Conservation (phyloP, 2,113 vertebrate species). For the Callaeas wilsoni region DNA sequence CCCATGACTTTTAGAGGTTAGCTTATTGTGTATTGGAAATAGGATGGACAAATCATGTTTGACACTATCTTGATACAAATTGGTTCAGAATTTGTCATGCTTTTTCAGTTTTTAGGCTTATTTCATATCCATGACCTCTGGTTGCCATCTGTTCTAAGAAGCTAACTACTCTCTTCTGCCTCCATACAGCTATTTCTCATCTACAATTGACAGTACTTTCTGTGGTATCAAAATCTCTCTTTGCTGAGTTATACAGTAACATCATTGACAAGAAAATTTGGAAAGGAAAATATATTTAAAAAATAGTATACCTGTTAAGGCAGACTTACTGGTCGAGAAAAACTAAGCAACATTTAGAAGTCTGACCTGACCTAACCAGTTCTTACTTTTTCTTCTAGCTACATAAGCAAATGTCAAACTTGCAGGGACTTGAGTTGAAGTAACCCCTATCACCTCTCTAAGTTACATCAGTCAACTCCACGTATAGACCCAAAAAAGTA, state of each 20-base stretch:
- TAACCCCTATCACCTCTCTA: background rate
- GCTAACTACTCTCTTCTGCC: background rate
- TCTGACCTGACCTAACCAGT: background rate
- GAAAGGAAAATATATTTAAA: background rate
- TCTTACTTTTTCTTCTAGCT: background rate
- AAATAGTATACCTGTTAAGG: background rate
- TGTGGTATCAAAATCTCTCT: background rate
- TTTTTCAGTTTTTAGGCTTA: background rate
- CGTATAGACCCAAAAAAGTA: background rate
- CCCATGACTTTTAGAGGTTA: background rate
- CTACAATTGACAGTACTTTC: background rate
- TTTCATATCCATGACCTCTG: background rate
- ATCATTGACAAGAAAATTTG: background rate
- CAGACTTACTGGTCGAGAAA: background rate
- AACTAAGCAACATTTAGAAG: background rate
- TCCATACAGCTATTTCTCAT: background rate
- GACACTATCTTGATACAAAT: background rate
- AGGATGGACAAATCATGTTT: background rate
- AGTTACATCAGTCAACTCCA: background rate
- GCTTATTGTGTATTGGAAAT: background rate
- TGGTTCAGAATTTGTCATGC: background rate
- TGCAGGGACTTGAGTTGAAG: background rate
- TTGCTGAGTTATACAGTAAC: background rate
- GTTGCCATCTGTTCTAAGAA: background rate
- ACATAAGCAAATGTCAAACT: background rate